Base-by-base conservation (phyloP, 2,888 invertebrate species). In the Asteroscopus sphinx region DNA sequence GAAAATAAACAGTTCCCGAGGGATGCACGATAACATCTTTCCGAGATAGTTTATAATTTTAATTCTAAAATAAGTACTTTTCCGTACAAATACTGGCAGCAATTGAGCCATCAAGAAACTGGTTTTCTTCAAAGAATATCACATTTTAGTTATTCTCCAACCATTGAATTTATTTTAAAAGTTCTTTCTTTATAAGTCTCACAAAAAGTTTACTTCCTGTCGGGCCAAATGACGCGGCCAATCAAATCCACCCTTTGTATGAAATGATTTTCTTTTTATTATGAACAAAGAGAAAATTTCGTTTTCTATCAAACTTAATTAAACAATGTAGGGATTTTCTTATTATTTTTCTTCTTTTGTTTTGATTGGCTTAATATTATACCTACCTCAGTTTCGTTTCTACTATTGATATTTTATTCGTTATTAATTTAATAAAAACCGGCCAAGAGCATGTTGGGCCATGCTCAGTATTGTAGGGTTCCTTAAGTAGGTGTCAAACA, bases 241-340 rank as follows among this genome's bases (percentile, higher is more conserved):
- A 80, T 80, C 74, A 73, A 70, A 80, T 71, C 67, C 48, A 61
- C 53, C 74, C 64, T 70, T 77, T 73, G 72, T 73, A 68, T 45
- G 39, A 76, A 79, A 71, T 76, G 67, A 72, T 70, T 69, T 79
- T 77, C 71, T 74, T 77, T 59, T 56, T 77, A 71, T 63, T 63
- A 71, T 0, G 77, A 80, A 82, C 81, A 83, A 86, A 81, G 73
- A 73, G 73, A 73, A 80, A 21, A 79, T 71, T 76, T 77, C 65
- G 58, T 76, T 79, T 81, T 82, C 77, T 76, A 75, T 80, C 71
- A 80, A 81, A 82, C 72, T 76, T 82, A 82, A 85, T 84, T 82
- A 81, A 71, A 68, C 70, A 78, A 80, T 82, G 76, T 76, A 58
- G 61, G 66, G 73, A 55, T 75, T 64, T 58, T 67, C 48, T 55